phyloP scores from a whole-genome alignment of 2,888 invertebrate genomes.

The Chloroclysta siterata region DNA sequence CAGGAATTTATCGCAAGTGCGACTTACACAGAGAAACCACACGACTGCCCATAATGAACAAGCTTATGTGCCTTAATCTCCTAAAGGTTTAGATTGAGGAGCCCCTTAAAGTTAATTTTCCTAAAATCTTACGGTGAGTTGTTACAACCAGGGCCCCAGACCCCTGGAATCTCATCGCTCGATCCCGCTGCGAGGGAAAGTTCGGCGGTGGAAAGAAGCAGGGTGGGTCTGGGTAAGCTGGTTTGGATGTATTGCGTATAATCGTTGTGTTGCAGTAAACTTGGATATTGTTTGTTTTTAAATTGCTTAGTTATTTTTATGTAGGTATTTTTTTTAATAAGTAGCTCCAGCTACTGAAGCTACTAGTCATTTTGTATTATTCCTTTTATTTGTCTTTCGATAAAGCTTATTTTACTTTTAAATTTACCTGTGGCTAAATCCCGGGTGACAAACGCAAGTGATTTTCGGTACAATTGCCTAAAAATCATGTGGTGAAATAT shows the following conservation, averaged over 20 bases:
- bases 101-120: slow-evolving; percentile 80
- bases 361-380: too few species aligned
- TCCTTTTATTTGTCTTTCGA: too few species aligned
- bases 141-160: slow-evolving; percentile 52
- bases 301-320: slow-evolving; percentile 1
- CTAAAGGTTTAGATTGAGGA: slow-evolving; percentile 77
- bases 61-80: slow-evolving; percentile 69
- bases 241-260: slow-evolving; percentile 51
- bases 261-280: slow-evolving; percentile 16
- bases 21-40: slow-evolving; percentile 49
- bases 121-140: slow-evolving; percentile 77
- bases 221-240: slow-evolving; percentile 53
- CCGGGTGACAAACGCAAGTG: too few species aligned
- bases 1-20: neutral
- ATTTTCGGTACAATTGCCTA: too few species aligned
- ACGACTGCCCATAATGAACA: slow-evolving; percentile 61
- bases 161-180: slow-evolving; percentile 40
- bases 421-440: too few species aligned
- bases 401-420: too few species aligned
- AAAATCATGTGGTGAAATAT: too few species aligned
- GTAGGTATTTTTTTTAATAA: neutral
- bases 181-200: slow-evolving; percentile 33
- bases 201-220: slow-evolving; percentile 41
- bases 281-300: slow-evolving; percentile 7
- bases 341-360: too few species aligned